Conservation (phyloP, 1,140 invertebrate genomes). For the Archegozetes longisetosus region DNA sequence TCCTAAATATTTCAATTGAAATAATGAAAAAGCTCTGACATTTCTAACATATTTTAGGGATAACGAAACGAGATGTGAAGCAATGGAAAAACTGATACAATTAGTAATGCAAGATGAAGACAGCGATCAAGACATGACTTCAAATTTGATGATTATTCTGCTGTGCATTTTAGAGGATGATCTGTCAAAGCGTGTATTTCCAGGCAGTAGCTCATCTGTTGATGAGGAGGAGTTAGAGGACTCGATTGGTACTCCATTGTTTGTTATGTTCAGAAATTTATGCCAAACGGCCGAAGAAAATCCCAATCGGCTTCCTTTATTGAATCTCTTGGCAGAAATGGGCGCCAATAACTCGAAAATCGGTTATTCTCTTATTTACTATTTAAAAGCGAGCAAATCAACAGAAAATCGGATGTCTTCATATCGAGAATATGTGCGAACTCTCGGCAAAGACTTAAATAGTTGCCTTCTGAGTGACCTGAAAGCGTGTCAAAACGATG, state of each 20-base stretch:
- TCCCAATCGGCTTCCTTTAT: conserved; percentile 49
- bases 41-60: conserved; percentile 29
- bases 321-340: conserved; percentile 56
- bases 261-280: conserved; percentile 56
- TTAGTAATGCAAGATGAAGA: conserved; percentile 42
- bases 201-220: conserved; percentile 21
- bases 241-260: conserved; percentile 60
- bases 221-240: conserved; percentile 43
- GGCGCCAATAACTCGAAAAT: conserved; percentile 43
- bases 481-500: conserved; percentile 58
- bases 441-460: conserved; percentile 19
- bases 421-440: conserved; percentile 22
- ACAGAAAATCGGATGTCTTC: conserved; percentile 19
- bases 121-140: conserved; percentile 42
- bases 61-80: conserved; percentile 45
- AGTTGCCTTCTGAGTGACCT: conserved; percentile 21
- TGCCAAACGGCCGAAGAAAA: conserved; percentile 53
- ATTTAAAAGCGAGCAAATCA: conserved; percentile 50
- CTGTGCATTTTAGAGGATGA: conserved; percentile 35
- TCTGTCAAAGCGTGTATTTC: conserved; percentile 35
- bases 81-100: conserved; percentile 50
- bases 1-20: background rate
- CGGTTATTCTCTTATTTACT: conserved; percentile 72
- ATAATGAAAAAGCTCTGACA: too few species aligned
- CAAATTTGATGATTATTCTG: conserved; percentile 34